Evolutionary conservation across 2,113 vertebrate genomes (phyloP).

Genomic region (Otus sunia): DNA sequence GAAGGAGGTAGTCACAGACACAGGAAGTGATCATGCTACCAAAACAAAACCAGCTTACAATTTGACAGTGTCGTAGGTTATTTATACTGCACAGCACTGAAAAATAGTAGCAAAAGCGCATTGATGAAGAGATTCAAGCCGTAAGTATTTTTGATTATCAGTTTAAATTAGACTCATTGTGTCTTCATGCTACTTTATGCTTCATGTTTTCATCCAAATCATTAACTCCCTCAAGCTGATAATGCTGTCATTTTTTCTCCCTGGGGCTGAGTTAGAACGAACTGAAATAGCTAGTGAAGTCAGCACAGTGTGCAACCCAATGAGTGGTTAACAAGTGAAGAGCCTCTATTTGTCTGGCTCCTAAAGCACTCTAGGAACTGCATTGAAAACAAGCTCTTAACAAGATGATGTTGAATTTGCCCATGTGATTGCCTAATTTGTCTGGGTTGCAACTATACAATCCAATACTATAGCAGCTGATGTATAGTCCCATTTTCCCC

Average conservation of each 20-base stretch:
- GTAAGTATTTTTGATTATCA: background rate
- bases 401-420: background rate
- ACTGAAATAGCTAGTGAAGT: background rate
- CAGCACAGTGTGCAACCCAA: background rate
- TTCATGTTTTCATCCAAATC: background rate
- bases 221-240: background rate
- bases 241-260: background rate
- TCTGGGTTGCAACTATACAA: background rate
- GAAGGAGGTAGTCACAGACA: conserved; percentile 25
- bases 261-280: background rate
- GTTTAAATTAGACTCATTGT: background rate
- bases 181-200: background rate
- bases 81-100: background rate
- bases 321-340: background rate
- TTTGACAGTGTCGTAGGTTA: background rate
- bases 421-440: background rate
- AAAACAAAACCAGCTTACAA: background rate
- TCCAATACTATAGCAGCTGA: background rate
- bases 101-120: background rate
- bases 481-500: background rate
- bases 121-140: background rate
- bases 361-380: background rate
- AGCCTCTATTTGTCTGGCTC: background rate
- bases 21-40: conserved; percentile 15
- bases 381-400: background rate